A percentile compares a stretch with the other conserved stretches of the same genome.
phyloP scores from a whole-genome alignment of 2,113 vertebrate species.

The Mus pahari region DNA sequence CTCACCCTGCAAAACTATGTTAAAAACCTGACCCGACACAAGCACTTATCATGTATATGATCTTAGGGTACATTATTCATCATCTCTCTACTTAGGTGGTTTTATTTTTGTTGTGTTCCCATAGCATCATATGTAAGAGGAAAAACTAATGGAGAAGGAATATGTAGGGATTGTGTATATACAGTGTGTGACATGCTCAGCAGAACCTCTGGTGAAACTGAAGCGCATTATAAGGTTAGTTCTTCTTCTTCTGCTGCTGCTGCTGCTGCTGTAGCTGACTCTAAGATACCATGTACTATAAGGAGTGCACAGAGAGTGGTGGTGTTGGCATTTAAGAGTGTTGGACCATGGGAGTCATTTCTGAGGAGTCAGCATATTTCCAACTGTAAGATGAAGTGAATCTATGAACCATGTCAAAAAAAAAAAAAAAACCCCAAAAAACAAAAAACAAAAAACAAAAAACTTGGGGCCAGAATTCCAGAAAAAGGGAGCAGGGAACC shows the following conservation, averaged over 20 bases:
- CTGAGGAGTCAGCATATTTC: neutral
- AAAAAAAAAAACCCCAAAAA: too few relatives aligned
- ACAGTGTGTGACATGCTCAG: neutral
- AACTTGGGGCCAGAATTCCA: neutral
- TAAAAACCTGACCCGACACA: neutral
- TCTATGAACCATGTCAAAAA: accelerated
- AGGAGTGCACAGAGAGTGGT: neutral
- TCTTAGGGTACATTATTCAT: neutral
- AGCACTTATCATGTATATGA: neutral
- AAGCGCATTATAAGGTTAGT: neutral
- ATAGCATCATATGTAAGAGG: neutral
- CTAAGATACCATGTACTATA: too few relatives aligned
- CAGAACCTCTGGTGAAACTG: neutral
- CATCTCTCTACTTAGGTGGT: neutral
- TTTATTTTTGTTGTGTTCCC: neutral
- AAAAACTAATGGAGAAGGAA: neutral
- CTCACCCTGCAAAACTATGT: neutral
- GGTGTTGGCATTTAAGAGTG: neutral
- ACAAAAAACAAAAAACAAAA: too few relatives aligned
- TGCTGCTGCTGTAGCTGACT: neutral
- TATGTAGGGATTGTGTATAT: neutral
- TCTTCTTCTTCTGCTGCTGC: neutral
- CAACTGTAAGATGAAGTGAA: neutral
- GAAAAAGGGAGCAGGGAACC: neutral
- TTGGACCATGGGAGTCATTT: neutral